Percentiles rank a stretch among this genome's conserved stretches.
These are phyloP conservation scores for Psilopsiagon aymara DNA, from an alignment of 2,113 vertebrate genomes.

Conservation along the genomic window DNA sequence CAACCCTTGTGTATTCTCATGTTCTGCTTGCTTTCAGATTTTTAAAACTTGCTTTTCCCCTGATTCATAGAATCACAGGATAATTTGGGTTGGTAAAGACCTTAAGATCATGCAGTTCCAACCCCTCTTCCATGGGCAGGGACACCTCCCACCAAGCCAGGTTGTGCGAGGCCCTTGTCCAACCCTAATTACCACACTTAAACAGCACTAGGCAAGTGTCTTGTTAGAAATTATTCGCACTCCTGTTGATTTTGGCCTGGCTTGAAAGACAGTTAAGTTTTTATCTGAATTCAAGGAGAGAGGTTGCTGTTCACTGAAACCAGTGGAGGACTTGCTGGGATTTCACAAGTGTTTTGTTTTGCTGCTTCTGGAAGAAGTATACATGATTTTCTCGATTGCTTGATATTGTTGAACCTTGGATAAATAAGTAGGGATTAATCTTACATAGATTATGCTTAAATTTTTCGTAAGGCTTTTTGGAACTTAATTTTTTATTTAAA, in stretches of 20 bases:
- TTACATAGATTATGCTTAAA: neutral
- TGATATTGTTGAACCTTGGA: neutral
- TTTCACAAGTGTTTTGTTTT: neutral
- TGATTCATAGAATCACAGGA: neutral
- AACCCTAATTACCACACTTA: neutral
- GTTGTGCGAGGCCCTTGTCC: neutral
- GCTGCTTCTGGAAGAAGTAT: neutral
- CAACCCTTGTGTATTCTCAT: neutral
- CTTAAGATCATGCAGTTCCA: neutral
- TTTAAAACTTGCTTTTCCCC: neutral
- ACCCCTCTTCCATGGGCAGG: neutral
- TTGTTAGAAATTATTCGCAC: neutral
- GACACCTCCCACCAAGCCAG: neutral
- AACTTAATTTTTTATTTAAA: neutral
- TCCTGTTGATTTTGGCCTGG: neutral
- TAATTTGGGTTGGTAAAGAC: neutral
- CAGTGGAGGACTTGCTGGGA: neutral
- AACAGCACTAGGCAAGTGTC: neutral
- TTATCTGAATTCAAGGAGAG: neutral
- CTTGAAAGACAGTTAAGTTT: neutral
- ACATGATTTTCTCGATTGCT: neutral
- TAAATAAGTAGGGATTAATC: neutral
- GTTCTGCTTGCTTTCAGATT: neutral
- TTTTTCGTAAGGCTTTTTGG: neutral
- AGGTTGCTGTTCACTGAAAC: neutral